Percentiles rank a stretch among this genome's conserved stretches.
Conservation (phyloP, 2,888 invertebrate genomes). For the Pyrrhia umbra region DNA sequence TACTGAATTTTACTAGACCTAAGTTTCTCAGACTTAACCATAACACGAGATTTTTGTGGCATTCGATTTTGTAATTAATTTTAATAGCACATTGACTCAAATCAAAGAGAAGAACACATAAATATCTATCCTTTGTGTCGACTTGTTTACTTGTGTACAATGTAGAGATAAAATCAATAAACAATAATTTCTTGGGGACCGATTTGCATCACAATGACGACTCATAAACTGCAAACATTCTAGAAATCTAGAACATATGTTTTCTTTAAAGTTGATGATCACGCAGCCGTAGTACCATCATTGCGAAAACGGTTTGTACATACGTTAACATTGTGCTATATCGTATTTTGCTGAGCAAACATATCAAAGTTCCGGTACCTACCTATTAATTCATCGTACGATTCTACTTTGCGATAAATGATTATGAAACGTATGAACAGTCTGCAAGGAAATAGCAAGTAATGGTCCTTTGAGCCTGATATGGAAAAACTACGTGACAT, state of each 20-base stretch:
- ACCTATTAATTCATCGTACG: background rate
- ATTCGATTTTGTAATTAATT: background rate
- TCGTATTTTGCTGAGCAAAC: background rate
- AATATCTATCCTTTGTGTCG: conserved; percentile 20
- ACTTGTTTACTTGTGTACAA: conserved; percentile 6
- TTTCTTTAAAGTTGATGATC: conserved; percentile 20
- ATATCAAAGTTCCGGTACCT: conserved; percentile 8
- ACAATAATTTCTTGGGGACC: conserved; percentile 12
- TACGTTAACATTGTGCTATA: conserved; percentile 2
- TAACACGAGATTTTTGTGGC: background rate
- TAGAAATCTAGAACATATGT: conserved; percentile 43
- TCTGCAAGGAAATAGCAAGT: conserved; percentile 15
- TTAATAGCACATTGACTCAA: background rate
- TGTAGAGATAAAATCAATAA: conserved; percentile 14
- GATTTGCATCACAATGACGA: conserved; percentile 26
- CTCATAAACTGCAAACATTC: conserved; percentile 14
- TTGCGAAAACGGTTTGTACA: conserved; percentile 42
- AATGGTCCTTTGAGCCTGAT: conserved; percentile 23
- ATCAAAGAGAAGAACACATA: conserved; percentile 12
- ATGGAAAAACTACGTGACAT: conserved; percentile 20
- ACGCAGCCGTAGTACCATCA: conserved; percentile 26
- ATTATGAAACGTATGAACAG: background rate
- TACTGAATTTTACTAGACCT: too few relatives aligned
- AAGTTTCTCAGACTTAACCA: too few relatives aligned
- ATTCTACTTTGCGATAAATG: background rate